A percentile compares a stretch with the other conserved stretches of the same genome.
Evolutionary conservation across 2,113 vertebrate genomes (phyloP).

Genomic region (Bubalus kerabau): DNA sequence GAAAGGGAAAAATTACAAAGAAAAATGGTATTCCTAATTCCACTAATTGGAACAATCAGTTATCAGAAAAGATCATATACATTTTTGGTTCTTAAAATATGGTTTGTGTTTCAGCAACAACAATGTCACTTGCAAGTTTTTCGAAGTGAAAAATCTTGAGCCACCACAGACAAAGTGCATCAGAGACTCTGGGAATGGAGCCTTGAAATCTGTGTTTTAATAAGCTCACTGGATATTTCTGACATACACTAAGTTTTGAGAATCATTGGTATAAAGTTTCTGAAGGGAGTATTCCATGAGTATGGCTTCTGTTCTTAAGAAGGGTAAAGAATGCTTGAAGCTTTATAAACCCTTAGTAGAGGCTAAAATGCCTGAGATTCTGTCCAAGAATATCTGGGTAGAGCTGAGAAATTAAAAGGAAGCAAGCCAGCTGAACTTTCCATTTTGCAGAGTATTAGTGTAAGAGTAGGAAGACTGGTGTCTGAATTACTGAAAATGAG

Average conservation of each 20-base stretch:
- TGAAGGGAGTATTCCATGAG: not conserved
- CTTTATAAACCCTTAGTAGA: not conserved
- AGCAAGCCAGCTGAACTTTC: not conserved
- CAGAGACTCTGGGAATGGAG: not conserved
- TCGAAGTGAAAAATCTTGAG: not conserved
- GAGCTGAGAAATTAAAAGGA: slow-evolving; percentile 12
- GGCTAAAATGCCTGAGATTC: not conserved
- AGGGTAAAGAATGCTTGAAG: not conserved
- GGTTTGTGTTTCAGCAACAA: not conserved
- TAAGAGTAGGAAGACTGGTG: not conserved
- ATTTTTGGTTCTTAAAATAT: not conserved
- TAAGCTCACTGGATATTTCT: not conserved
- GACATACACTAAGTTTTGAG: not conserved
- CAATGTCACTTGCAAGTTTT: not conserved
- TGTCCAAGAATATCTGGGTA: slow-evolving; percentile 19
- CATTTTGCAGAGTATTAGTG: not conserved
- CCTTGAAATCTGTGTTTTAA: not conserved
- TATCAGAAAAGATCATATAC: not conserved
- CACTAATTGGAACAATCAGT: not conserved
- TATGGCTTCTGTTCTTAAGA: not conserved
- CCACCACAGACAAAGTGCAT: not conserved
- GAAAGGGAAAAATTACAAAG: not conserved
- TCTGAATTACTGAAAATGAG: not conserved
- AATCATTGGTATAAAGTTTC: not conserved
- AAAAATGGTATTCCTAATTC: not conserved